phyloP scores from a whole-genome alignment of 2,113 vertebrate species.

The Regulus satrapa region DNA sequence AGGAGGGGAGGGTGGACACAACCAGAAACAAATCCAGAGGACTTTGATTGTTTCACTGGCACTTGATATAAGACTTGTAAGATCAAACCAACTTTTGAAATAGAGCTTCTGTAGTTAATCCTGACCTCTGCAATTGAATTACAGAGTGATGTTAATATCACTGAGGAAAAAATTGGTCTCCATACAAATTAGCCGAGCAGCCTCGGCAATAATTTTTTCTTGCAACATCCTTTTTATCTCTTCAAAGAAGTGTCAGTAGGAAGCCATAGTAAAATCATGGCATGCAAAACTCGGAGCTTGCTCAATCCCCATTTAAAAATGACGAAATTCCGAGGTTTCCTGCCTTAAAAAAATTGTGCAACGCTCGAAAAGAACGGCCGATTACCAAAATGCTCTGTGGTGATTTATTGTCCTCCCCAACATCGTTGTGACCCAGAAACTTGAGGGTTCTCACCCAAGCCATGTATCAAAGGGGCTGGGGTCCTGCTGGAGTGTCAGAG shows the following conservation, averaged over 20 bases:
- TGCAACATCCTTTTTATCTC: constrained; percentile 48
- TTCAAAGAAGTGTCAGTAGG: background rate
- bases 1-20: background rate
- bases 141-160: background rate
- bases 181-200: background rate
- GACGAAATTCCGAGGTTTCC: background rate
- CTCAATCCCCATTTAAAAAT: constrained; percentile 16
- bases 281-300: constrained; percentile 5
- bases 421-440: background rate
- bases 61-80: constrained; percentile 7
- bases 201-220: background rate
- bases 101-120: background rate
- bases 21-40: background rate
- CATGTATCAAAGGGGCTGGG: too few species aligned
- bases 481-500: background rate
- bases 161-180: background rate
- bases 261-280: background rate
- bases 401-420: background rate
- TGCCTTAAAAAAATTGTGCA: constrained; percentile 15
- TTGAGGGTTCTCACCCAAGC: background rate
- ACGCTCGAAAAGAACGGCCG: background rate
- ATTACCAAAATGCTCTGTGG: background rate
- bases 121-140: background rate
- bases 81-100: constrained; percentile 6
- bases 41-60: constrained; percentile 35